Conservation (phyloP, 2,113 vertebrate species). For the Corydoras maculifer region DNA sequence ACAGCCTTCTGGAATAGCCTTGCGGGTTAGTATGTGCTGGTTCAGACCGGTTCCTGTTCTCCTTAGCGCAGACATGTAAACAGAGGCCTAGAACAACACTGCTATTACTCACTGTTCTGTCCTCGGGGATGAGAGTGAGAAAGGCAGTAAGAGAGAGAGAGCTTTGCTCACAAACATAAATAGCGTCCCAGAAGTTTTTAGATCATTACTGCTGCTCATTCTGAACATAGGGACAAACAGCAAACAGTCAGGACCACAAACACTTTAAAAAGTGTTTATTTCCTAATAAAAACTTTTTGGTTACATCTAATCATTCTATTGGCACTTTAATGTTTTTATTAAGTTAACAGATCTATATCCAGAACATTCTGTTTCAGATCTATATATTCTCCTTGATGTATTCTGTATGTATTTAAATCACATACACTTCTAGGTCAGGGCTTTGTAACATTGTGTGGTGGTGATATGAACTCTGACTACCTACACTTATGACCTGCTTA, state of each 20-base stretch:
- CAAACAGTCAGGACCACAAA: constrained; percentile 2
- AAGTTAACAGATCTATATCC: no score
- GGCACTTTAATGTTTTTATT: no score
- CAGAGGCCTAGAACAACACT: constrained; percentile 41
- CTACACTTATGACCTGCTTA: no score
- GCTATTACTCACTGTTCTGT: constrained; percentile 49
- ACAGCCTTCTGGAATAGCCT: constrained; percentile 43
- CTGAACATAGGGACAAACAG: constrained; percentile 14
- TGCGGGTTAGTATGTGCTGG: constrained; percentile 55
- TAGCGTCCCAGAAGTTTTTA: constrained; percentile 28
- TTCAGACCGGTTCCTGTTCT: constrained; percentile 63
- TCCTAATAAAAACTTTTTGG: no score
- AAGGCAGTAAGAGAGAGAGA: constrained; percentile 4
- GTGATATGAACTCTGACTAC: no score
- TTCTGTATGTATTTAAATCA: no score
- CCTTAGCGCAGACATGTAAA: constrained; percentile 50
- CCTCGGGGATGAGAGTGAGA: constrained; percentile 18
- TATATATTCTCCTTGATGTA: no score
- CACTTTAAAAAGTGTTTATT: no score
- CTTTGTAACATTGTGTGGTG: no score
- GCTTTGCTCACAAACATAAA: constrained; percentile 33
- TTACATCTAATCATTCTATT: no score
- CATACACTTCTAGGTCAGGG: no score
- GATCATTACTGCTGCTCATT: constrained; percentile 4
- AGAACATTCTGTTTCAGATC: no score